These are phyloP conservation scores for Chamaea fasciata DNA, from an alignment of 2,113 vertebrate genomes.

Conservation along the genomic window DNA sequence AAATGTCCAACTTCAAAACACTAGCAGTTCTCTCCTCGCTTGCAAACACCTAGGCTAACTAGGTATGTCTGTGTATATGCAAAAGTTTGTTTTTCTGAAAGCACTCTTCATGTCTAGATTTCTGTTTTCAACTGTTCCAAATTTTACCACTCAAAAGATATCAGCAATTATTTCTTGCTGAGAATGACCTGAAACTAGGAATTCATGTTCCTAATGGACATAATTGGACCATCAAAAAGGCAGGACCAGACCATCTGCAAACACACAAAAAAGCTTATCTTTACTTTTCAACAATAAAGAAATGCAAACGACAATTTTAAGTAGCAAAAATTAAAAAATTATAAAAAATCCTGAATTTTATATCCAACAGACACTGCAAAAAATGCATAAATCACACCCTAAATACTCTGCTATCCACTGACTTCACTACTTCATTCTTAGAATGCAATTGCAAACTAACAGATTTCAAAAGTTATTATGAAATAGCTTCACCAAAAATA, in stretches of 20 bases:
- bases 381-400: background rate
- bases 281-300: background rate
- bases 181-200: background rate
- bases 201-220: background rate
- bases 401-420: background rate
- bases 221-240: background rate
- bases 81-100: background rate
- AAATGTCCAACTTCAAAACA: background rate
- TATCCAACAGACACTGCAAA: background rate
- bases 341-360: background rate
- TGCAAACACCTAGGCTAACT: background rate
- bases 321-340: background rate
- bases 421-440: background rate
- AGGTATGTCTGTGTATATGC: background rate
- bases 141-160: background rate
- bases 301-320: background rate
- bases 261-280: background rate
- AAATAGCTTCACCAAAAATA: background rate
- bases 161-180: background rate
- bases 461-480: background rate
- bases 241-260: background rate
- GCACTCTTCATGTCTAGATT: background rate
- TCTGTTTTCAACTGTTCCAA: background rate
- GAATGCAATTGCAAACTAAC: background rate
- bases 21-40: background rate